Percentiles rank a stretch among this genome's conserved stretches.
These are phyloP conservation scores for Phengaris arion DNA, from an alignment of 2,888 invertebrate species.

Conservation along the genomic window DNA sequence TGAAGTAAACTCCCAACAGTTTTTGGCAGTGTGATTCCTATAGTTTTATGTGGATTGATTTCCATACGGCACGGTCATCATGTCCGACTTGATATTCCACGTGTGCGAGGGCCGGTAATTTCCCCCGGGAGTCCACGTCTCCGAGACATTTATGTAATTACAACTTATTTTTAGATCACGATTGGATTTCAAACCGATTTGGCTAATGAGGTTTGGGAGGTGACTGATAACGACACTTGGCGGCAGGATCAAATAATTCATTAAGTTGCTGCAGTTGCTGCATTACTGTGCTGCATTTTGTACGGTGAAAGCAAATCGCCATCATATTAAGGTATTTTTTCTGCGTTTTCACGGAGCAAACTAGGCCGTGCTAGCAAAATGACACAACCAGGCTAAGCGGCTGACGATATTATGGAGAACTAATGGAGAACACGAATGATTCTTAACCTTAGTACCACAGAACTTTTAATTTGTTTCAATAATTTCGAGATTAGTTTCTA, in stretches of 20 bases:
- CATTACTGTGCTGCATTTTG: too few relatives aligned
- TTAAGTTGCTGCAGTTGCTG: too few relatives aligned
- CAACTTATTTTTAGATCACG: conserved; percentile 35
- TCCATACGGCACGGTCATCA: background rate
- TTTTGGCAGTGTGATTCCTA: background rate
- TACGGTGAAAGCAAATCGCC: too few relatives aligned
- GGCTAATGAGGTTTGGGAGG: background rate
- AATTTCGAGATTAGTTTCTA: conserved; percentile 3
- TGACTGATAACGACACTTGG: background rate
- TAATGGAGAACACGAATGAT: background rate
- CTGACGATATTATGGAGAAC: too few relatives aligned
- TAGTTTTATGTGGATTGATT: background rate
- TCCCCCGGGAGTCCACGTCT: conserved; percentile 33
- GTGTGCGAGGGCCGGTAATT: conserved; percentile 35
- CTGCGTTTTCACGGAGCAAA: too few relatives aligned
- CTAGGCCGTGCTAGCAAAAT: too few relatives aligned
- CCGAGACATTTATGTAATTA: conserved; percentile 38
- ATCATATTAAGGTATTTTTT: too few relatives aligned
- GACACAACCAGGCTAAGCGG: too few relatives aligned
- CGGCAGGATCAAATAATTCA: too few relatives aligned
- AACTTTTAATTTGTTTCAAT: conserved; percentile 4
- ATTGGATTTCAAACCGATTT: conserved; percentile 9
- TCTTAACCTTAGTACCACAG: background rate
- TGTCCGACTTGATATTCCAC: conserved; percentile 20
- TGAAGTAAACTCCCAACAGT: background rate